These are phyloP conservation scores for Drosophila imparisetae DNA, from an alignment of 2,888 invertebrate species.

Conservation along the genomic window DNA sequence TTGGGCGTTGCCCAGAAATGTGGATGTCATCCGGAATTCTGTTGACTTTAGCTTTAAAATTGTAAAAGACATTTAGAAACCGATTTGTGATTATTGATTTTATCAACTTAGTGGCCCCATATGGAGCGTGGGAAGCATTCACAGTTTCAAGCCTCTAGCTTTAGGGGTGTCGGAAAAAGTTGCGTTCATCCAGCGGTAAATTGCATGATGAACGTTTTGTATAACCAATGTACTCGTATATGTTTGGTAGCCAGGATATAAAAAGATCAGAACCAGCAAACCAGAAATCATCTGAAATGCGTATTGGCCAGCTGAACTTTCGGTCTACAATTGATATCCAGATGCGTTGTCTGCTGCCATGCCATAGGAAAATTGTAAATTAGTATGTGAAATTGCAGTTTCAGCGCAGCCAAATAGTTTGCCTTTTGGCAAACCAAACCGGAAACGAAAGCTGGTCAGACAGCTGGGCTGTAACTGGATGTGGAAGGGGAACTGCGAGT, in stretches of 20 bases:
- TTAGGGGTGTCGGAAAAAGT: not conserved
- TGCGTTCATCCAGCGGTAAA: not conserved
- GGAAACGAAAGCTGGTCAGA: conserved; percentile 55
- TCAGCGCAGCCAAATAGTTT: conserved; percentile 63
- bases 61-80: not conserved
- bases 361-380: conserved; percentile 63
- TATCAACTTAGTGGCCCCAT: not conserved
- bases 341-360: conserved; percentile 21
- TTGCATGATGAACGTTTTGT: not conserved
- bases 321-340: conserved; percentile 24
- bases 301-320: conserved; percentile 31
- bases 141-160: not conserved
- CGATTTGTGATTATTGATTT: not conserved
- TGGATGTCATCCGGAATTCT: too few species aligned
- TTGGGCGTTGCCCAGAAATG: too few species aligned
- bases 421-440: conserved; percentile 62
- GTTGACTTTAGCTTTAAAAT: too few species aligned
- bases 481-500: not conserved
- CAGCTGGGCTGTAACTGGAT: conserved; percentile 1
- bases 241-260: not conserved
- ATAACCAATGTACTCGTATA: not conserved
- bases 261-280: conserved; percentile 26
- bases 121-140: not conserved
- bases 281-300: conserved; percentile 40
- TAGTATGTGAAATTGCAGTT: conserved; percentile 67